These are phyloP conservation scores for Mimumesa dahlbomi DNA, from an alignment of 2,888 invertebrate species.

Conservation along the genomic window DNA sequence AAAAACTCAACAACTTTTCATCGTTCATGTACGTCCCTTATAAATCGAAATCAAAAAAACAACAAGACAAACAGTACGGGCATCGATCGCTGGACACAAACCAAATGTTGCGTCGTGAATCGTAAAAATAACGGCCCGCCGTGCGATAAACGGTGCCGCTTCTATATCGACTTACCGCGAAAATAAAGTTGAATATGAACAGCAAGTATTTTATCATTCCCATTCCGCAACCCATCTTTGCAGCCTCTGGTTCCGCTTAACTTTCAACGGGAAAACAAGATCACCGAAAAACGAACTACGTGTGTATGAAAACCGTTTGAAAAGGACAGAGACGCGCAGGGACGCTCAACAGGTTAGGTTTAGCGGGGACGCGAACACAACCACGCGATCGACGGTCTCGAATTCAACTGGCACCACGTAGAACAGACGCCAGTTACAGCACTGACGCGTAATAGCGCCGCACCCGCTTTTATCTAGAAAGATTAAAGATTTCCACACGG, in stretches of 20 bases:
- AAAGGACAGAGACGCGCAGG: constrained; percentile 10
- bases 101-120: neutral
- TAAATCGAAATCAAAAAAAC: too few relatives aligned
- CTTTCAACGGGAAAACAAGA: constrained; percentile 1
- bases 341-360: constrained; percentile 63
- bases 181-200: constrained; percentile 89
- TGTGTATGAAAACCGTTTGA: neutral
- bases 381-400: constrained; percentile 23
- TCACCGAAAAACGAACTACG: too few relatives aligned
- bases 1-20: too few relatives aligned
- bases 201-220: constrained; percentile 91
- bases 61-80: too few relatives aligned
- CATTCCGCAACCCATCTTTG: constrained; percentile 84
- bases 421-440: constrained; percentile 18
- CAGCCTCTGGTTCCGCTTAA: too few relatives aligned
- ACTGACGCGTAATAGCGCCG: constrained; percentile 32
- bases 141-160: neutral
- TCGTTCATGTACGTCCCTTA: too few relatives aligned
- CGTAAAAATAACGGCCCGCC: neutral
- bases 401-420: constrained; percentile 41
- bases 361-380: constrained; percentile 1
- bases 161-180: constrained; percentile 84
- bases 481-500: too few relatives aligned
- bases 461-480: constrained; percentile 36
- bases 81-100: neutral